phyloP scores from a whole-genome alignment of 2,888 invertebrate species.

The Coleophora flavipennella region DNA sequence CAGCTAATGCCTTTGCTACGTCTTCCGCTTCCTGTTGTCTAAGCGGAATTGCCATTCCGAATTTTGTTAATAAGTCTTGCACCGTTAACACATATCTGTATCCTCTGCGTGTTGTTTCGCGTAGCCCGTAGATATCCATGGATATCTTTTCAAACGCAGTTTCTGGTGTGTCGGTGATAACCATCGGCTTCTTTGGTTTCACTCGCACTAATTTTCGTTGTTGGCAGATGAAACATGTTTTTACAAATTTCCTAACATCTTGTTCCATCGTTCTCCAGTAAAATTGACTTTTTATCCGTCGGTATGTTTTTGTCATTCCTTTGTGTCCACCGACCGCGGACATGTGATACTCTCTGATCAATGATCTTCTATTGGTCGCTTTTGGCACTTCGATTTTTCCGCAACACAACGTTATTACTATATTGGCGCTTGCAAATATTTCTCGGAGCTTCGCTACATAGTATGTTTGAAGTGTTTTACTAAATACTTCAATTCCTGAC shows the following conservation, averaged over 20 bases:
- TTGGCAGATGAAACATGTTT: conserved; percentile 14
- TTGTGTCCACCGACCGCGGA: no score
- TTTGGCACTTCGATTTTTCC: no score
- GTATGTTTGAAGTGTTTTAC: no score
- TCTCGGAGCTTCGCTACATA: no score
- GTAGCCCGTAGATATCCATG: conserved; percentile 19
- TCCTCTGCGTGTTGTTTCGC: conserved; percentile 14
- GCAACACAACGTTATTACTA: no score
- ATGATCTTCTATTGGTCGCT: no score
- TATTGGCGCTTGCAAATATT: no score
- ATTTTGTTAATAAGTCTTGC: conserved; percentile 24
- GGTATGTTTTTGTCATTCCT: conserved; percentile 5
- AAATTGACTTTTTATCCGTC: conserved; percentile 9
- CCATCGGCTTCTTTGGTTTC: conserved; percentile 18
- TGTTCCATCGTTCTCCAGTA: conserved; percentile 12
- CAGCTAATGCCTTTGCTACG: conserved; percentile 21
- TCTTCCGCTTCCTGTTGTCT: conserved; percentile 25
- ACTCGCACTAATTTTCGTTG: conserved; percentile 15
- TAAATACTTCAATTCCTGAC: no score
- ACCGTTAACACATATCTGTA: conserved; percentile 16
- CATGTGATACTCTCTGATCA: no score
- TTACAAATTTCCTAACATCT: conserved; percentile 10
- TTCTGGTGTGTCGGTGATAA: conserved; percentile 18
- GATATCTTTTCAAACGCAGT: conserved; percentile 14
- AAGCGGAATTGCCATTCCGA: conserved; percentile 20